These are phyloP conservation scores for Propsilocerus akamusi DNA, from an alignment of 1,140 invertebrate species.

Conservation along the genomic window DNA sequence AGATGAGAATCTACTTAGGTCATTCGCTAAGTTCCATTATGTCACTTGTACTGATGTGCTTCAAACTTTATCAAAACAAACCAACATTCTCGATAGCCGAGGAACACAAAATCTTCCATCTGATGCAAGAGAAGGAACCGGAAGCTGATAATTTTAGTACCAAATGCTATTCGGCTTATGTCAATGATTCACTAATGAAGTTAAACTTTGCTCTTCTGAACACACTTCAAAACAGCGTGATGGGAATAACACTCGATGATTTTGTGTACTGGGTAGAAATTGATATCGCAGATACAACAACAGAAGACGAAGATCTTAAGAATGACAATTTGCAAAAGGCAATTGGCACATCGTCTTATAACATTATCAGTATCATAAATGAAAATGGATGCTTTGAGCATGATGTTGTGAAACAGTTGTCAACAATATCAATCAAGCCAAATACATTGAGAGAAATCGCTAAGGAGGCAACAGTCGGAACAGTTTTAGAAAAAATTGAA, in stretches of 20 bases:
- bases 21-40: conserved; percentile 9
- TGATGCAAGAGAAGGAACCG: not conserved
- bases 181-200: conserved; percentile 7
- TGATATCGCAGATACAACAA: conserved; percentile 6
- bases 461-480: conserved; percentile 10
- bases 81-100: not conserved
- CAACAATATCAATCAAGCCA: conserved; percentile 10
- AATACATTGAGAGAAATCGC: conserved; percentile 11
- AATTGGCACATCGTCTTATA: conserved; percentile 10
- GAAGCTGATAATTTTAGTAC: not conserved
- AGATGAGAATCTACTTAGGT: conserved; percentile 9
- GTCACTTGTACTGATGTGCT: conserved; percentile 8
- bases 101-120: not conserved
- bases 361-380: conserved; percentile 7
- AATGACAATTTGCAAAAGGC: conserved; percentile 11
- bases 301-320: not conserved
- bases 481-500: conserved; percentile 14
- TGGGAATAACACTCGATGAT: conserved; percentile 12
- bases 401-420: conserved; percentile 10
- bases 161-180: not conserved
- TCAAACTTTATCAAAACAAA: conserved; percentile 8
- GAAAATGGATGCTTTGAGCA: conserved; percentile 8
- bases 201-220: conserved; percentile 11
- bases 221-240: conserved; percentile 12
- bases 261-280: conserved; percentile 17